A percentile compares a stretch with the other conserved stretches of the same genome.
Evolutionary conservation across 2,113 vertebrate genomes (phyloP).

Genomic region (Vanacampus margaritifer): DNA sequence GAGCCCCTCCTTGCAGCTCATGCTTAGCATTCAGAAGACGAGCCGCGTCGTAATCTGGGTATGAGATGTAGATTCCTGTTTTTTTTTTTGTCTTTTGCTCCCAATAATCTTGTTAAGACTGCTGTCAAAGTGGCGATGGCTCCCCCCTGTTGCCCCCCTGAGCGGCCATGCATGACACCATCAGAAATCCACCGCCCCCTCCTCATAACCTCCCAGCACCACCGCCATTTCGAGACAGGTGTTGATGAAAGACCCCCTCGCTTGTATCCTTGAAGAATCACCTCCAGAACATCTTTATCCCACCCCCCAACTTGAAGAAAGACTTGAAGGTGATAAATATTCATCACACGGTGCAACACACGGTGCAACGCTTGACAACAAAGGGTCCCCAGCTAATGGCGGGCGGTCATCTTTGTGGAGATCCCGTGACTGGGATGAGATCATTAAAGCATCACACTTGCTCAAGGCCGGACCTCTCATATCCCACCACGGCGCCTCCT

Average conservation of each 20-base stretch:
- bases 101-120: conserved; percentile 68
- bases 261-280: conserved; percentile 70
- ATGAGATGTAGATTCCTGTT: conserved; percentile 54
- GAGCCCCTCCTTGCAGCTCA: background rate
- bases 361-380: conserved; percentile 54
- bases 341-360: conserved; percentile 51
- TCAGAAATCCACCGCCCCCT: conserved; percentile 23
- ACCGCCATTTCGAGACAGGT: conserved; percentile 64
- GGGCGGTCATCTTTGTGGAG: conserved; percentile 64
- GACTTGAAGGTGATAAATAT: conserved; percentile 61
- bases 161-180: conserved; percentile 55
- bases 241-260: conserved; percentile 65
- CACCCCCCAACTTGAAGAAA: conserved; percentile 53
- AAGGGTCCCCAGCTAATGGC: conserved; percentile 61
- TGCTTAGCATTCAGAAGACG: conserved; percentile 64
- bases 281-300: conserved; percentile 67
- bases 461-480: conserved; percentile 52
- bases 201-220: conserved; percentile 22
- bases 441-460: conserved; percentile 60
- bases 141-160: conserved; percentile 50
- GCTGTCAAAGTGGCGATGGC: conserved; percentile 66
- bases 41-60: conserved; percentile 57
- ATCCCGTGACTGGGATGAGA: conserved; percentile 50
- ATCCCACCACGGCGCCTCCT: conserved; percentile 21
- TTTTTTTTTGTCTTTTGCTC: conserved; percentile 68